Evolutionary conservation across 2,888 invertebrate genomes (phyloP).

Genomic region (Idaea dimidiata): DNA sequence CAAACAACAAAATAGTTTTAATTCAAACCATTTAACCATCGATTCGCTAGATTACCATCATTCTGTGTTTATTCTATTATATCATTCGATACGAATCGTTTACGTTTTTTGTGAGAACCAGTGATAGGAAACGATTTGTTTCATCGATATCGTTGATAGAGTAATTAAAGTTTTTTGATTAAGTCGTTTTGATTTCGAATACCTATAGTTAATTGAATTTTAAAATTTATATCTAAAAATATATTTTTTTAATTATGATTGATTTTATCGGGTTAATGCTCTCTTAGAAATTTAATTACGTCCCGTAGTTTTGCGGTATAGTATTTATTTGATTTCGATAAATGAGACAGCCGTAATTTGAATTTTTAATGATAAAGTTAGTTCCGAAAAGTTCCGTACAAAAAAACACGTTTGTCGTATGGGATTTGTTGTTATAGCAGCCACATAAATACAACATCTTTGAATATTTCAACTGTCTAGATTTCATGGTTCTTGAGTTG

Average conservation of each 20-base stretch:
- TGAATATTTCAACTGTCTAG: too few relatives aligned
- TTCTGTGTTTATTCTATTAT: constrained; percentile 4
- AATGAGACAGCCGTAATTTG: neutral
- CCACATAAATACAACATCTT: too few relatives aligned
- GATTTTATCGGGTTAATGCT: neutral
- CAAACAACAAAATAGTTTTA: neutral
- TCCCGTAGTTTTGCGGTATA: neutral
- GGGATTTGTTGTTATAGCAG: too few relatives aligned
- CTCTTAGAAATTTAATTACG: neutral
- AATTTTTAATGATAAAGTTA: too few relatives aligned
- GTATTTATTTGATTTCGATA: neutral
- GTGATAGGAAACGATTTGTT: neutral
- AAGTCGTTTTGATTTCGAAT: constrained; percentile 10
- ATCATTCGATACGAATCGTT: constrained; percentile 2
- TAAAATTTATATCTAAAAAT: neutral
- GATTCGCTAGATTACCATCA: neutral
- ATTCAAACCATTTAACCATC: neutral
- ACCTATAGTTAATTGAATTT: constrained; percentile 3
- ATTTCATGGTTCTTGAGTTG: too few relatives aligned
- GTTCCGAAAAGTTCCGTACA: too few relatives aligned
- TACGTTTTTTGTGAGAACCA: constrained; percentile 1
- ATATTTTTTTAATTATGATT: neutral
- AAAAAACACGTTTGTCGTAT: too few relatives aligned
- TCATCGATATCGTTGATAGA: constrained; percentile 13
- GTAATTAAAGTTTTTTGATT: constrained; percentile 10